Conservation (phyloP, 2,113 vertebrate species). For the Vanacampus margaritifer region DNA sequence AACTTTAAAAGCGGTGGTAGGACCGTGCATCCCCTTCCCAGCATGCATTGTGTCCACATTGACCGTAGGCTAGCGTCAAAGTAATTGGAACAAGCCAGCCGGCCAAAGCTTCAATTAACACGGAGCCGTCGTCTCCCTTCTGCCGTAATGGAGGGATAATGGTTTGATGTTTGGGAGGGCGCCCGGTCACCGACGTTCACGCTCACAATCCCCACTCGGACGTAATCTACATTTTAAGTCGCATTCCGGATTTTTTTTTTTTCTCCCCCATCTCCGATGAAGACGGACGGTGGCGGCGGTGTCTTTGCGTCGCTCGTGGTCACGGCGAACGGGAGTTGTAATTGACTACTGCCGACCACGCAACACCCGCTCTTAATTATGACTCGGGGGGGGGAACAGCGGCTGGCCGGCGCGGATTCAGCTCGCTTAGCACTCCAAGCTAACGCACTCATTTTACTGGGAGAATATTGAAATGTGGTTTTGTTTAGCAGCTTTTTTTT, state of each 20-base stretch:
- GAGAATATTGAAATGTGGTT: slow-evolving; percentile 65
- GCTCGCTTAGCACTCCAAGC: slow-evolving; percentile 51
- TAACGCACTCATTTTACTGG: slow-evolving; percentile 62
- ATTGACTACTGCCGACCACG: slow-evolving; percentile 76
- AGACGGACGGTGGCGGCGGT: slow-evolving; percentile 36
- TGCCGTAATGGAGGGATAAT: slow-evolving; percentile 77
- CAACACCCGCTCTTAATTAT: slow-evolving; percentile 76
- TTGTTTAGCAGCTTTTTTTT: slow-evolving; percentile 51
- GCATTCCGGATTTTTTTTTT: slow-evolving; percentile 53
- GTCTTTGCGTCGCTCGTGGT: slow-evolving; percentile 64
- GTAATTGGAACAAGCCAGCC: slow-evolving; percentile 79
- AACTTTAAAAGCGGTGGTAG: slow-evolving; percentile 41
- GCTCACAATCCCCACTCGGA: slow-evolving; percentile 67
- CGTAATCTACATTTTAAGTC: slow-evolving; percentile 72
- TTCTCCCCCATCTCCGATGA: slow-evolving; percentile 58
- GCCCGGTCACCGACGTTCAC: slow-evolving; percentile 67
- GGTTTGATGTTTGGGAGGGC: slow-evolving; percentile 74
- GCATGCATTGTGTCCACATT: slow-evolving; percentile 68
- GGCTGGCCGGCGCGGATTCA: slow-evolving; percentile 60
- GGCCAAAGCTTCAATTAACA: slow-evolving; percentile 78
- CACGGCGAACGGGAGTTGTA: slow-evolving; percentile 70
- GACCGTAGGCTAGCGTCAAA: slow-evolving; percentile 80
- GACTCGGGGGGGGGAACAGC: slow-evolving; percentile 69
- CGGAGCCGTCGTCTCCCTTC: slow-evolving; percentile 67
- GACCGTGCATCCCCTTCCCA: slow-evolving; percentile 52